Evolutionary conservation across 23 tunicate genomes (phyloP).

Genomic region (Diplosoma virens): DNA sequence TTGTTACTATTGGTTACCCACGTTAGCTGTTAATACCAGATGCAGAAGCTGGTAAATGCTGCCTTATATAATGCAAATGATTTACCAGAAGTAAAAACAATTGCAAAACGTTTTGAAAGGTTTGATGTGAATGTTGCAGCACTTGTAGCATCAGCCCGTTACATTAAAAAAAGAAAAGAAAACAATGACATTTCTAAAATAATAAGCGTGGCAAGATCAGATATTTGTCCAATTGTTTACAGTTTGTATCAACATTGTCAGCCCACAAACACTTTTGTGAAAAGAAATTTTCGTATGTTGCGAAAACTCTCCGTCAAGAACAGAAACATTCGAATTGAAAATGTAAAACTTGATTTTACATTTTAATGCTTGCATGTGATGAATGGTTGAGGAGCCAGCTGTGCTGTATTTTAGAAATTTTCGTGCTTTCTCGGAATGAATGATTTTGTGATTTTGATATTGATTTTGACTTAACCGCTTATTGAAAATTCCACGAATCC

Average conservation of each 20-base stretch:
- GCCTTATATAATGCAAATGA: constrained; percentile 17
- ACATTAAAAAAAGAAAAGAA: constrained; percentile 4
- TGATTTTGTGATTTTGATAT: too few species aligned
- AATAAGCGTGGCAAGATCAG: constrained; percentile 13
- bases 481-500: too few species aligned
- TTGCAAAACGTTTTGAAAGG: background rate
- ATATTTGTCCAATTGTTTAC: constrained; percentile 1
- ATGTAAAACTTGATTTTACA: background rate
- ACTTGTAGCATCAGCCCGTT: background rate
- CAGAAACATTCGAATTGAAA: background rate
- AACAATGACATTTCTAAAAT: constrained; percentile 22
- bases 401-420: too few species aligned
- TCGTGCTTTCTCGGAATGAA: too few species aligned
- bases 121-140: background rate
- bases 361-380: background rate
- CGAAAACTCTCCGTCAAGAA: background rate
- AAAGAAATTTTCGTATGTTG: background rate
- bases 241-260: background rate
- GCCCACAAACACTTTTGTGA: background rate
- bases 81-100: constrained; percentile 4
- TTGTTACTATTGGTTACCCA: constrained; percentile 17
- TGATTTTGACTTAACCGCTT: too few species aligned
- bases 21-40: constrained; percentile 24
- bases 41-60: constrained; percentile 36
- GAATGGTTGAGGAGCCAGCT: too few species aligned